A percentile compares a stretch with the other conserved stretches of the same genome.
Evolutionary conservation across 2,888 invertebrate genomes (phyloP).

Genomic region (Formica aserva): DNA sequence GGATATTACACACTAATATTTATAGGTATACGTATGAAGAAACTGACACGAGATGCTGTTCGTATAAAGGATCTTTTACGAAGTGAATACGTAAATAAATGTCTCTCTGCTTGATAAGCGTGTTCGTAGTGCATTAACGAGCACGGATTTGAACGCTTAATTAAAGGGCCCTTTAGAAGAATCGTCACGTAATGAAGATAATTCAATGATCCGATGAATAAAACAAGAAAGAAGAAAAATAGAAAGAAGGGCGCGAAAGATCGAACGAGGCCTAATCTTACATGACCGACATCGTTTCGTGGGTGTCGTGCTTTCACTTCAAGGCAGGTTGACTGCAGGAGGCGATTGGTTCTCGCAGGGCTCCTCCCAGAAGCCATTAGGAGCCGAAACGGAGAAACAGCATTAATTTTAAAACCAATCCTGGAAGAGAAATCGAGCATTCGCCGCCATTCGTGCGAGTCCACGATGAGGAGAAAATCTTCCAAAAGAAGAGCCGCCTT

Average conservation of each 20-base stretch:
- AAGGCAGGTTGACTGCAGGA: constrained; percentile 72
- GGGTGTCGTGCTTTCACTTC: constrained; percentile 82
- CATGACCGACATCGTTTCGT: constrained; percentile 77
- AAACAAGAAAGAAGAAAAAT: constrained; percentile 49
- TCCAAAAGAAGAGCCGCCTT: constrained; percentile 70
- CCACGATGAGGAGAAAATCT: constrained; percentile 66
- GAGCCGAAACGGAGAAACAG: constrained; percentile 82
- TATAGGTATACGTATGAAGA: neutral
- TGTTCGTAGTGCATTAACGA: neutral
- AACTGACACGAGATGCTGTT: neutral
- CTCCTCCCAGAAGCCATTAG: constrained; percentile 83
- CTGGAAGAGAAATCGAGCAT: constrained; percentile 77
- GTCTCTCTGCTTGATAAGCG: neutral
- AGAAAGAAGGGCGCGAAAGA: constrained; percentile 35
- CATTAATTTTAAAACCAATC: constrained; percentile 84
- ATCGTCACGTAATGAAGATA: constrained; percentile 32
- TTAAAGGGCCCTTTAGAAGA: constrained; percentile 1
- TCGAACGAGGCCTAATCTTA: constrained; percentile 61
- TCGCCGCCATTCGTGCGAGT: constrained; percentile 80
- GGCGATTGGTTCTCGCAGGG: constrained; percentile 83
- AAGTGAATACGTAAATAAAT: neutral
- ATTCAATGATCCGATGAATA: constrained; percentile 38
- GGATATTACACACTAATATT: neutral
- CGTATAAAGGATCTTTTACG: neutral
- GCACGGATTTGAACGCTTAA: constrained; percentile 14